These are phyloP conservation scores for Ylistrum balloti DNA, from an alignment of 1,140 invertebrate genomes.

Conservation along the genomic window DNA sequence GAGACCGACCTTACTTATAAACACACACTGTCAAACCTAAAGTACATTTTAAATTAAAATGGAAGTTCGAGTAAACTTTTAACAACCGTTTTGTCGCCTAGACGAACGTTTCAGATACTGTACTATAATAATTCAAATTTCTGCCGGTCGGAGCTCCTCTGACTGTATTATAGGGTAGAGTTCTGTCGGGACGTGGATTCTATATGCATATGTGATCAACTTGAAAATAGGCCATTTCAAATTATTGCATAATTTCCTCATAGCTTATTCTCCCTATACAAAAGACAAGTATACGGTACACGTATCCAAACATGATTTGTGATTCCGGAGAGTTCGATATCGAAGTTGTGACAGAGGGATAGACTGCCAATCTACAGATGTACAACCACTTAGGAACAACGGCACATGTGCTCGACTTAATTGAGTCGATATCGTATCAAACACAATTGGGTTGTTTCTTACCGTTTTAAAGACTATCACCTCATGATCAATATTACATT, in stretches of 20 bases:
- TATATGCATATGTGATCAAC: background rate
- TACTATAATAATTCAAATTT: conserved; percentile 40
- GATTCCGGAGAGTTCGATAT: background rate
- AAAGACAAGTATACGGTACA: background rate
- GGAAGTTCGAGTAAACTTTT: background rate
- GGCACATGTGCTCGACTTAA: background rate
- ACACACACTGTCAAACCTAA: background rate
- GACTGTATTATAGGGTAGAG: background rate
- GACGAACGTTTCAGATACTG: background rate
- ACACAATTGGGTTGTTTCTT: no score
- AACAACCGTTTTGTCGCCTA: background rate
- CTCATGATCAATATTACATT: no score
- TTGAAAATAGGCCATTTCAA: background rate
- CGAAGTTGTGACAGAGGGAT: background rate
- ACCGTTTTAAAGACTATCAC: no score
- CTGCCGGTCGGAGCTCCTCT: background rate
- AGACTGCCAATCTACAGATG: background rate
- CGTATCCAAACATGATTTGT: background rate
- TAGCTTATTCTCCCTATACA: background rate
- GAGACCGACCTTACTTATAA: background rate
- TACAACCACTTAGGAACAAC: background rate
- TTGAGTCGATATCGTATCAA: no score
- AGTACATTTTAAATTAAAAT: background rate
- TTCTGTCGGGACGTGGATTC: background rate
- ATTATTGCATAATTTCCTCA: background rate